These are phyloP conservation scores for Hybognathus amarus DNA, from an alignment of 2,797 vertebrate genomes.

Conservation along the genomic window DNA sequence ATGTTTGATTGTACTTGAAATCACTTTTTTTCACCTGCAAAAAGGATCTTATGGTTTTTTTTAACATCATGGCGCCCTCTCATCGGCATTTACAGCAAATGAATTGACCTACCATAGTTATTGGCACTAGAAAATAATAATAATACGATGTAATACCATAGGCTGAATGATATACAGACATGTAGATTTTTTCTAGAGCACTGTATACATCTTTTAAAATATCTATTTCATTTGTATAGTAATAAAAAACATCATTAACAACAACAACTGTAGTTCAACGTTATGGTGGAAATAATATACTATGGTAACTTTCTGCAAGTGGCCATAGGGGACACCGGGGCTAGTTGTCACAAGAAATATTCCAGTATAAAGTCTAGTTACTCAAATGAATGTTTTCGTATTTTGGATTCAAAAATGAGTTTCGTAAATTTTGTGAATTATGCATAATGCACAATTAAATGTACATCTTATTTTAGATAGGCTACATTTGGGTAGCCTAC, in stretches of 20 bases:
- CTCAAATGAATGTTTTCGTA: neutral
- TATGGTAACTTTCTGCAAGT: neutral
- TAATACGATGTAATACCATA: neutral
- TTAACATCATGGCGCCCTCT: slow-evolving; percentile 15
- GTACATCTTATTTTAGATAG: neutral
- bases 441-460: neutral
- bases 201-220: neutral
- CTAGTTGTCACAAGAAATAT: neutral
- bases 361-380: neutral
- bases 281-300: neutral
- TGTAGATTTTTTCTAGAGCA: neutral
- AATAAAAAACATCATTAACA: neutral
- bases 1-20: neutral
- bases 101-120: neutral
- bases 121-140: neutral
- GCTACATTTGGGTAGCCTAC: neutral
- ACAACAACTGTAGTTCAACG: neutral
- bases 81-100: neutral
- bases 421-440: neutral
- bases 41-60: neutral
- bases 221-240: neutral
- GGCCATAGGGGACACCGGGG: too few relatives aligned
- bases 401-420: neutral
- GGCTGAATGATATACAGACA: too few relatives aligned
- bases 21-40: neutral